These are phyloP conservation scores for Tetragonula carbonaria DNA, from an alignment of 2,888 invertebrate species.

Conservation along the genomic window DNA sequence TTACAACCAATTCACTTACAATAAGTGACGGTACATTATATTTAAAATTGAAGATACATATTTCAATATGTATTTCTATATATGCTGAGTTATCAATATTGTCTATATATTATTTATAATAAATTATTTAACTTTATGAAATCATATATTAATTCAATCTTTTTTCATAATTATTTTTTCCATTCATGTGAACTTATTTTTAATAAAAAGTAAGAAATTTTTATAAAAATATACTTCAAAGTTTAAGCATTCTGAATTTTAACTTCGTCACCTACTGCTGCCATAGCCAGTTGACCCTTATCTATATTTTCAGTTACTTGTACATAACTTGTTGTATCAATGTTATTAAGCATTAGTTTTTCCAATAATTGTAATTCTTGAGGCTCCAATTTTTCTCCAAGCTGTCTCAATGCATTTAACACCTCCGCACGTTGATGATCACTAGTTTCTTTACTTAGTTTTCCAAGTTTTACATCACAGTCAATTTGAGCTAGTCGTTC, in stretches of 20 bases:
- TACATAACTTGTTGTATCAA: slow-evolving; percentile 83
- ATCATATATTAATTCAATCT: background rate
- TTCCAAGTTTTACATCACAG: slow-evolving; percentile 85
- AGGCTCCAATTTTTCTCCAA: slow-evolving; percentile 85
- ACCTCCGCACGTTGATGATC: slow-evolving; percentile 85
- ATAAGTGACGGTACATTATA: background rate
- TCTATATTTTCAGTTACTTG: slow-evolving; percentile 82
- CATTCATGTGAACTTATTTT: slow-evolving; percentile 1
- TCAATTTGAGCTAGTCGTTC: slow-evolving; percentile 84
- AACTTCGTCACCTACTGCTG: slow-evolving; percentile 76
- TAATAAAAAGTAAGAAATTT: slow-evolving; percentile 15
- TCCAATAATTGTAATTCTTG: slow-evolving; percentile 85
- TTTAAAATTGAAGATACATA: background rate
- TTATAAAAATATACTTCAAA: slow-evolving; percentile 6
- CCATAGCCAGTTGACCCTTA: slow-evolving; percentile 75
- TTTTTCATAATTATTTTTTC: background rate
- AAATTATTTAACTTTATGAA: slow-evolving; percentile 3
- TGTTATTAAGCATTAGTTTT: slow-evolving; percentile 82
- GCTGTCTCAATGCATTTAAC: slow-evolving; percentile 84
- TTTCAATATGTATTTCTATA: background rate
- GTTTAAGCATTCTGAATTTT: slow-evolving; percentile 68
- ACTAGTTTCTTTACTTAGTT: slow-evolving; percentile 84
- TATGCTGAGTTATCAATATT: background rate
- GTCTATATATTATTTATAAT: background rate
- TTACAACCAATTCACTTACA: background rate